Evolutionary conservation across 2,888 invertebrate genomes (phyloP), one percentile per base, ranked within the genome.

Genomic region (Aelia acuminata): DNA sequence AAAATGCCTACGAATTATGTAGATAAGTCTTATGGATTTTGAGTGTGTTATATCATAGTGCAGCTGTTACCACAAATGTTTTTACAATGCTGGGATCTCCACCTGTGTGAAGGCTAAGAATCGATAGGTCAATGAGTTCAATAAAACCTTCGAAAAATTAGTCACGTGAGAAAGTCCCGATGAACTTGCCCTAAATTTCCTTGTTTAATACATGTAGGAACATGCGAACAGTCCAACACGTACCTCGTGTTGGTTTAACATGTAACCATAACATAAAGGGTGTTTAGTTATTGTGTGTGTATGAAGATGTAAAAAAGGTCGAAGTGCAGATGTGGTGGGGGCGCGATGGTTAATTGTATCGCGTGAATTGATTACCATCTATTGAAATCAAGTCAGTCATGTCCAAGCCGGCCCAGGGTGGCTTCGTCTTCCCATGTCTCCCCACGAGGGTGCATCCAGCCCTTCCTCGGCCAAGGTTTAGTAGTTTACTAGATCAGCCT

Each of bases 301-400:
- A 35, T 70, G 35, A 20, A 70, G 63, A 70, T 20, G 43, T 43
- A 43, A 43, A 70, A 1, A 70, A 43, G 80, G 43, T 11, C 80
- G 43, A 43, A 80, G 22, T 22, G 80, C n/a, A 22, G 43, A 39
- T 5, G n/a, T 5, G 4, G 43, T 3, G 5, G 75, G 75, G 20
- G 75, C 39, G 18, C 1, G 43, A 43, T 43, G n/a, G 80, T 80
- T 47, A 80, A 80, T 47, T 80, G 80, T 80, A 22, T 80, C 80
- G 80, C 80, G 80, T 80, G 80, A 43, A 80, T 80, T 43, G 80
- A 80, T 80, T 43, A 43, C 22, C 22, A 80, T 80, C 80, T 39
- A 35, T 80, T 43, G 18, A 22, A 39, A 39, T 39, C 80, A 43
- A 39, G n/a, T 80, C 80, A 80, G 80, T 80, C 80, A 80, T 80